Evolutionary conservation across 2,113 vertebrate genomes (phyloP), one percentile per base, ranked within the genome.

Genomic region (Colaptes auratus): DNA sequence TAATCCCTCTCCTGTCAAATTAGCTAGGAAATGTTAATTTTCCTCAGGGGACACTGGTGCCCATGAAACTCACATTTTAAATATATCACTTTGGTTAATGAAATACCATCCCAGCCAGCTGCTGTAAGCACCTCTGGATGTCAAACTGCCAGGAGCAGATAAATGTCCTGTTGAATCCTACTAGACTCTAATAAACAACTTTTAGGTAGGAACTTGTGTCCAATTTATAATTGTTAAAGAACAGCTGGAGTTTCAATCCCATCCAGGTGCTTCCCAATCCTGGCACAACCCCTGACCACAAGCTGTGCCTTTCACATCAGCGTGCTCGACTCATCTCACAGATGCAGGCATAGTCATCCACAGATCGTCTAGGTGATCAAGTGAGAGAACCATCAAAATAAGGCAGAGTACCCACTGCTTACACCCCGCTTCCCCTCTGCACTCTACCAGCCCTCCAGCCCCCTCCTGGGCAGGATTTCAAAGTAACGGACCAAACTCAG

Each of bases 281-380:
- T 95, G 95, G 96, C 95, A 96, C 88, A 86, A 82, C 36, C 85
- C 76, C 93, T 88, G 86, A 89, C 94, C 93, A 78, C 94, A 92
- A 14, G 44, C 89, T 64, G 53, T 58, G 72, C 5, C 0, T 78
- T 94, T 92, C 85, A n/a, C 88, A 65, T 78, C 30, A 77, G 81
- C 13, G 18, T 0, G 5, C 31, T 52, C 63, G 1, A 55, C 69
- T 86, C 90, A 83, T 88, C 90, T 69, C 79, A 24, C 90, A 77
- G 59, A 72, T 12, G 12, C 2, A 70, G 84, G 87, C 33, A 53
- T 4, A n/a, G 60, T 74, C 85, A 86, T 55, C 67, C 78, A 25
- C 30, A 25, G 74, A 82, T n/a, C 67, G 78, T 18, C 88, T 5
- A 64, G 58, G 33, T 23, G 28, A 31, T 56, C 67, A 80, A 21